phyloP scores from a whole-genome alignment of 2,888 invertebrate genomes.

The Phengaris alcon region DNA sequence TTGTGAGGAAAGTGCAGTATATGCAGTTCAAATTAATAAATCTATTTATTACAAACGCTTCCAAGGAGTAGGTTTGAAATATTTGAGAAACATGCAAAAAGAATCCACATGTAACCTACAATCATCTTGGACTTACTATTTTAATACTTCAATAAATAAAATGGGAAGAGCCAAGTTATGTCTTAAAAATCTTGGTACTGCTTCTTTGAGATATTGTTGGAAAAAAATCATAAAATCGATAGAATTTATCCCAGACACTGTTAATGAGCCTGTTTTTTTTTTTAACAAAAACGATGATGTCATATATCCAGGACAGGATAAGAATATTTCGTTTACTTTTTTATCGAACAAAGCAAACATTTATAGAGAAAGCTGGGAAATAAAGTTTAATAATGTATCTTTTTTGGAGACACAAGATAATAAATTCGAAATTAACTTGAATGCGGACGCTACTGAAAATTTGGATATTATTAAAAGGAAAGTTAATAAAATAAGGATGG shows the following conservation, averaged over 20 bases:
- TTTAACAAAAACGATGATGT: slow-evolving; percentile 79
- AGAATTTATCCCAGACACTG: slow-evolving; percentile 55
- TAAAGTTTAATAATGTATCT: slow-evolving; percentile 63
- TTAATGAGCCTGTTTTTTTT: slow-evolving; percentile 68
- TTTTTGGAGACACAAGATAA: slow-evolving; percentile 56
- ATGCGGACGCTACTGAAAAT: slow-evolving; percentile 59
- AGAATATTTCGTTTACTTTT: slow-evolving; percentile 70
- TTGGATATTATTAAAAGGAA: slow-evolving; percentile 44
- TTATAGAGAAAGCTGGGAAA: slow-evolving; percentile 70
- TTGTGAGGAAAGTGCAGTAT: slow-evolving; percentile 42
- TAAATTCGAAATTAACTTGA: slow-evolving; percentile 55
- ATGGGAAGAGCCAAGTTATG: slow-evolving; percentile 59
- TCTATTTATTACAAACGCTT: slow-evolving; percentile 55
- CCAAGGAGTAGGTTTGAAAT: slow-evolving; percentile 45
- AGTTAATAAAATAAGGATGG: slow-evolving; percentile 48
- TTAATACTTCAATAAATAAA: slow-evolving; percentile 56
- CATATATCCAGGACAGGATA: slow-evolving; percentile 71
- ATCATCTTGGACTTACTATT: slow-evolving; percentile 65
- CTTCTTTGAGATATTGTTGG: slow-evolving; percentile 73
- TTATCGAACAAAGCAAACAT: slow-evolving; percentile 58
- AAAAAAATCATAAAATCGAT: slow-evolving; percentile 56
- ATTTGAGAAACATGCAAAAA: slow-evolving; percentile 47
- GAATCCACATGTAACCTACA: slow-evolving; percentile 54
- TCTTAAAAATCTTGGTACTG: slow-evolving; percentile 75
- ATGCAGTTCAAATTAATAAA: slow-evolving; percentile 64